Evolutionary conservation across 2,888 invertebrate genomes (phyloP), one percentile per base, ranked within the genome.

Genomic region (Graphium colonna): DNA sequence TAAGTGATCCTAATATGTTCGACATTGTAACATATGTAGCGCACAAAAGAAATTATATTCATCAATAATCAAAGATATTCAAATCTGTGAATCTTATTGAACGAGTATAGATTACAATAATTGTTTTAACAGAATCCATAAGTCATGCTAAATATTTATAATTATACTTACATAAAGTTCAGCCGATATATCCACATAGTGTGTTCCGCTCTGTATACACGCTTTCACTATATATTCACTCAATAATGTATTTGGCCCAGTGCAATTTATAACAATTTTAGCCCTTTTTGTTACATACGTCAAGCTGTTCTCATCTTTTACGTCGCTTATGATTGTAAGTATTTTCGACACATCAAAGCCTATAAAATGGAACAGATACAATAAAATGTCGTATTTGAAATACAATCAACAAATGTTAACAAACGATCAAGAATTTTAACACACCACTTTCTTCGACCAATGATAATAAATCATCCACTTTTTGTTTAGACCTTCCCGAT

Each of bases 171-270:
- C 82, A 57, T 72, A 68, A 15, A 76, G 57, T 63, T 82, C 82
- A 1, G 78, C 79, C 1, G 82, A 78, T 55, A 82, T 75, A 50
- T 82, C 82, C 10, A 81, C 64, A 43, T 79, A 82, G 55, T 81
- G 75, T 0, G 81, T 80, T 15, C 61, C 63, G 8, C 68, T 63
- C 45, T 67, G 61, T n/a, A 82, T 65, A 45, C 82, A 82, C n/a
- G 75, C 70, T 56, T 70, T 68, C 1, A 82, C 72, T 3, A 82
- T 68, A 0, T 66, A 64, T 18, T 69, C 73, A 42, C 81, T 73
- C 3, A 75, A 57, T 5, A 65, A 12, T 0, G 68, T 62, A 55
- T 71, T 73, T 0, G 81, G 81, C 0, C 82, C 80, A 0, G 77
- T 75, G 18, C 78, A 75, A 53, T 82, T 82, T 41, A 82, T 60